Evolutionary conservation across 2,797 vertebrate genomes (phyloP), one percentile per base, ranked within the genome.

Genomic region (Thamnophis elegans): DNA sequence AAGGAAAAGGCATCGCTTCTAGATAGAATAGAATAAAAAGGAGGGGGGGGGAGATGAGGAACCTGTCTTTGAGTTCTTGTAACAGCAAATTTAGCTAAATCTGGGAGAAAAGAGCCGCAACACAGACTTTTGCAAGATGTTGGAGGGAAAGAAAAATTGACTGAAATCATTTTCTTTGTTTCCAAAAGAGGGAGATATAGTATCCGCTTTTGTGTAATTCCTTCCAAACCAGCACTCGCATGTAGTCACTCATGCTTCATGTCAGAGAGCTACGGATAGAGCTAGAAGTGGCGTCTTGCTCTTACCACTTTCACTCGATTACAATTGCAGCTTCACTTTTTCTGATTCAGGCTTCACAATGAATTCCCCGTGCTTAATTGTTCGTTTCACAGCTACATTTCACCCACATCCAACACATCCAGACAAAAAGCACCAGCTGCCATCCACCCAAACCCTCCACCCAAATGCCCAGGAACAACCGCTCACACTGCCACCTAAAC

Each of bases 251-350:
- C 88, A 68, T 3, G 47, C 88, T 89, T 2, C 4, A 0, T 7
- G 47, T 47, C 2, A 2, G 16, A 12, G 56, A 68, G 28, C 47
- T 7, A 54, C 0, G 53, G 14, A 62, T 10, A 2, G 26, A 62
- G 28, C 1, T 4, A 1, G 18, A 6, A 0, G 0, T 0, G 0
- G 0, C 0, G 0, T 1, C 1, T 42, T 60, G 13, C 26, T 89
- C 47, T 51, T 51, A 2, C 11, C 25, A 18, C 12, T 20, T 62
- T 65, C 13, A 51, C 16, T 2, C 1, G 0, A 22, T 12, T 73
- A 18, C n/a, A 18, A 9, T 3, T 11, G 20, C 73, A 78, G 0
- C 8, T 9, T 20, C 11, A 9, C 14, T 8, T 18, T 42, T 1
- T 42, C 32, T 10, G 7, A 8, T 78, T 78, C 0, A 14, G 3